Base-by-base conservation (phyloP, 2,113 vertebrate genomes). In the Zingel zingel region DNA sequence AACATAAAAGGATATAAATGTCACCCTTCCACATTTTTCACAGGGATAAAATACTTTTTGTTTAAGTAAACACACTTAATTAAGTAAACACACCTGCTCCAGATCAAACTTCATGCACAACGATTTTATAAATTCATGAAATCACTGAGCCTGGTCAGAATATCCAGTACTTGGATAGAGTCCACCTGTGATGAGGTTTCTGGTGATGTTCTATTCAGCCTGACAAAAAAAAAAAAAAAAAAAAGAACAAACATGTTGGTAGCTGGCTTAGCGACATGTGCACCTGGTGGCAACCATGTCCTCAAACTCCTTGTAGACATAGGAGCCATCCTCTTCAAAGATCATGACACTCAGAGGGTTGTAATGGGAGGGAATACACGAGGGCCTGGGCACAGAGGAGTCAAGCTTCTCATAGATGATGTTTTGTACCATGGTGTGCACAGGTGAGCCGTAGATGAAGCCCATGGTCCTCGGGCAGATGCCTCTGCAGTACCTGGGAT, bases 241-340 rank as follows among this genome's bases (percentile, higher is more conserved):
- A 54, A 85, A 85, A 61, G 14, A 48, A 45, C 47, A 58, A 21
- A 59, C 50, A 79, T 73, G n/a, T 59, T 59, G 43, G 25, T 19
- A 43, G 71, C 39, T 65, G 58, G 39, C 36, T 79, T 95, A 99
- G 23, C 97, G 97, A 84, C 98, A 99, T 6, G 98, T 99, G 85
- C 98, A 99, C 69, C 88, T 94, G 0, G 96, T 99, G 1, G 98
- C 98, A 2, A 99, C 96, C 98, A 99, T 99, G 25, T 99, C 96
- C 72, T 97, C 96, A 4, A 98, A 98, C 82, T 99, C 98, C 79
- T 98, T 98, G 86, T 98, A 98, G 68, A 94, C 95, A 0, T 98
- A 97, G 43, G 98, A 99, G 74, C 97, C 96, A 0, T 98, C 98
- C 0, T 96, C 95, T 89, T 98, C 97, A 2, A 98, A 91, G 70